Conservation (phyloP, 2,888 invertebrate species). For the Teinopalpus imperialis region DNA sequence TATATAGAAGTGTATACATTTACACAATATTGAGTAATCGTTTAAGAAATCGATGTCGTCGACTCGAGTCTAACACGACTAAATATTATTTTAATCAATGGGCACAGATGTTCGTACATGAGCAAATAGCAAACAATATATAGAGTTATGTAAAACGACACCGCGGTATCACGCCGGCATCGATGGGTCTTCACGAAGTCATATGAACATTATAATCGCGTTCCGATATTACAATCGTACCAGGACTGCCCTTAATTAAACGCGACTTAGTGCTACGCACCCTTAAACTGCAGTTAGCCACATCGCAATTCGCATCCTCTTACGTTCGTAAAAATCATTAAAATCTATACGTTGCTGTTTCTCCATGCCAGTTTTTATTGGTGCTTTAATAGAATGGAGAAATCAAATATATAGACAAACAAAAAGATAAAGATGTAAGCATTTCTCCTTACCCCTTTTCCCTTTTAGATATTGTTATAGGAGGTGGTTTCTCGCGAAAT, state of each 20-base stretch:
- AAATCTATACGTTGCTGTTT: neutral
- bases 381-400: no score
- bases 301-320: no score
- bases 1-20: no score
- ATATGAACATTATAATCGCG: constrained; percentile 81
- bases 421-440: no score
- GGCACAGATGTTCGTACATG: constrained; percentile 34
- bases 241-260: constrained; percentile 78
- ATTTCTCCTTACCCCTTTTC: no score
- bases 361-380: no score
- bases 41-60: constrained; percentile 13
- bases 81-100: constrained; percentile 31
- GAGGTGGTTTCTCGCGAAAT: no score
- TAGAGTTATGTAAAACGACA: constrained; percentile 70
- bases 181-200: constrained; percentile 77
- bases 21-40: constrained; percentile 20
- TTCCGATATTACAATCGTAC: constrained; percentile 79
- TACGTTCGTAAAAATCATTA: no score
- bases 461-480: no score
- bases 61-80: constrained; percentile 8
- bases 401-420: no score
- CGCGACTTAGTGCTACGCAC: constrained; percentile 24
- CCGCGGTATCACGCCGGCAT: constrained; percentile 65
- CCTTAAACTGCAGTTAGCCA: constrained; percentile 16
- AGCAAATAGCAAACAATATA: constrained; percentile 46